Base-by-base conservation (phyloP, 1,140 invertebrate species). In the Vollenhovia emeryi region DNA sequence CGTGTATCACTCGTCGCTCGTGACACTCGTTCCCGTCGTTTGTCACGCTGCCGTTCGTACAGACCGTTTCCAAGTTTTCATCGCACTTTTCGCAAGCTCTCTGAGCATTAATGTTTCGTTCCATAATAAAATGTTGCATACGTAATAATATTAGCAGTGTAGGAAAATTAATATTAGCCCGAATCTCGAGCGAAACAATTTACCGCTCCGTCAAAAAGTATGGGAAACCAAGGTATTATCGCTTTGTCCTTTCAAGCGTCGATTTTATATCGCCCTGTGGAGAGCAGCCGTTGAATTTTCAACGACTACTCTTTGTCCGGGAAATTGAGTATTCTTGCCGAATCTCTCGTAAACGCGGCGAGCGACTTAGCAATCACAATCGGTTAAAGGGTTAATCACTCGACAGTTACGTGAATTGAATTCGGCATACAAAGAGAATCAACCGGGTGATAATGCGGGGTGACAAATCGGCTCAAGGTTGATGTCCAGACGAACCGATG, bases 401-500 rank as follows among this genome's bases (percentile, higher is more conserved):
- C 27, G 40, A 62, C 7, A 21, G 18, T 45, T 76, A 18, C 18
- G 8, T 3, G 21, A 75, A 76, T 76, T 45, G 11, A 75, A n/a
- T 40, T 75, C 15, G 52, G 15, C 7, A 6, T 71, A 33, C 24
- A 30, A 57, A 76, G 30, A 18, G 55, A 75, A 30, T 27, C 18
- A 43, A 24, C 7, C 13, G 6, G 33, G 36, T 11, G 62, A 66
- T 59, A 59, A 75, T 40, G 15, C 36, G 15, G 30, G 1, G 21
- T 40, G 33, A 36, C 30, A 36, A 57, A n/a, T 74, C 71, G 33
- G 48, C 11, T 73, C 50, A 55, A 74, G 30, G 15, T 74, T 36
- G 3, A 57, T 40, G 71, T 24, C n/a, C 30, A 55, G 45, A 71
- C 11, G 68, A 15, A 11, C 5, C 11, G 52, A 68, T 57, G 57